Conservation (phyloP, 2,113 vertebrate genomes). For the Forbesichthys papilliferus region DNA sequence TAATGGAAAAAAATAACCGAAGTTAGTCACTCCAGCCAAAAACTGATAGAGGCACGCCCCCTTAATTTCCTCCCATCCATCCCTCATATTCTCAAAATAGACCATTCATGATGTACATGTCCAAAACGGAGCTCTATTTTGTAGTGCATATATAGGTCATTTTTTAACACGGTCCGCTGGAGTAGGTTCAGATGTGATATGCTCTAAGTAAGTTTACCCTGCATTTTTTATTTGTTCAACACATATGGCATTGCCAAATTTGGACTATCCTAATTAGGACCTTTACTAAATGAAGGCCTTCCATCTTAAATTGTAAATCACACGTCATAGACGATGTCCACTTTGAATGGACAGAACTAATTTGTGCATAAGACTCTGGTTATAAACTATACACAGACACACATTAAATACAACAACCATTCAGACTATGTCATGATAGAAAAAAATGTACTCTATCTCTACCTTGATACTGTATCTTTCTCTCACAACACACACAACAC, state of each 20-base stretch:
- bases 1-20: conserved; percentile 18
- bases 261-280: conserved; percentile 49
- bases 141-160: neutral
- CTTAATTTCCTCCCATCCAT: neutral
- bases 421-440: neutral
- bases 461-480: neutral
- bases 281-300: conserved; percentile 34
- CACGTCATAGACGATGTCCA: conserved; percentile 43
- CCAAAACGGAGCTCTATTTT: conserved; percentile 1
- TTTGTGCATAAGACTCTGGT: neutral
- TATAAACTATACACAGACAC: neutral
- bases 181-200: neutral
- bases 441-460: neutral
- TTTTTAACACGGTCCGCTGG: neutral
- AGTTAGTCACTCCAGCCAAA: conserved; percentile 31
- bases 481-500: neutral
- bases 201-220: too few relatives aligned
- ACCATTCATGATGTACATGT: neutral
- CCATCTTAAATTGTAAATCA: conserved; percentile 16
- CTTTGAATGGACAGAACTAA: conserved; percentile 18
- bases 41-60: conserved; percentile 29
- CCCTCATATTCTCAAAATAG: neutral
- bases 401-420: neutral
- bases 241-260: conserved; percentile 15
- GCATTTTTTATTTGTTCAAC: too few relatives aligned